Evolutionary conservation across 2,888 invertebrate species (phyloP).

Genomic region (Gymnosoma rotundatum): DNA sequence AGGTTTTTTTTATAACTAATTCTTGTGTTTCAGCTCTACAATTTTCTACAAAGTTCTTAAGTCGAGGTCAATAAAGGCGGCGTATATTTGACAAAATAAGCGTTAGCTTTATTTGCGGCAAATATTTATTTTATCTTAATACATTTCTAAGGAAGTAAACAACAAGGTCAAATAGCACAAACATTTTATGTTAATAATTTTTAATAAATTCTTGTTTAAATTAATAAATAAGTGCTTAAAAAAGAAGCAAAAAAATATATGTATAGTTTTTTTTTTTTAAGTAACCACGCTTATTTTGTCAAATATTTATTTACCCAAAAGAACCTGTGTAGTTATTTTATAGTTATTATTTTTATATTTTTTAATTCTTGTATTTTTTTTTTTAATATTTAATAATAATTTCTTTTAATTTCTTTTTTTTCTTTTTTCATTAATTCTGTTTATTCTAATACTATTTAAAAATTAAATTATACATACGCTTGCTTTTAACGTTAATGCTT

Average conservation of each 20-base stretch:
- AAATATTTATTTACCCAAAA: conserved; percentile 27
- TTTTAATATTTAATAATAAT: conserved; percentile 48
- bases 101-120: conserved; percentile 6
- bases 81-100: conserved; percentile 39
- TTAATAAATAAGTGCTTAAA: conserved; percentile 32
- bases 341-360: neutral
- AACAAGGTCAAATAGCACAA: conserved; percentile 16
- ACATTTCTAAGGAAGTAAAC: conserved; percentile 21
- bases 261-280: neutral
- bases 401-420: conserved; percentile 37
- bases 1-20: conserved; percentile 52
- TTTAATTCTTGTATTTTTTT: conserved; percentile 55
- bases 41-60: conserved; percentile 42
- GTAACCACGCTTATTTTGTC: conserved; percentile 28
- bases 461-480: conserved; percentile 69
- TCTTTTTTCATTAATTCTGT: conserved; percentile 47
- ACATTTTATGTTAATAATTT: conserved; percentile 21
- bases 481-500: conserved; percentile 59
- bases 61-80: conserved; percentile 29
- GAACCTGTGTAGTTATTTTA: conserved; percentile 7
- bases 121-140: conserved; percentile 28
- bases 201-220: conserved; percentile 31
- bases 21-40: conserved; percentile 59
- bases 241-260: conserved; percentile 19
- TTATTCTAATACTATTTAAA: conserved; percentile 63